Evolutionary conservation across 2,888 invertebrate species (phyloP).

Genomic region (Andricus quercusramuli): DNA sequence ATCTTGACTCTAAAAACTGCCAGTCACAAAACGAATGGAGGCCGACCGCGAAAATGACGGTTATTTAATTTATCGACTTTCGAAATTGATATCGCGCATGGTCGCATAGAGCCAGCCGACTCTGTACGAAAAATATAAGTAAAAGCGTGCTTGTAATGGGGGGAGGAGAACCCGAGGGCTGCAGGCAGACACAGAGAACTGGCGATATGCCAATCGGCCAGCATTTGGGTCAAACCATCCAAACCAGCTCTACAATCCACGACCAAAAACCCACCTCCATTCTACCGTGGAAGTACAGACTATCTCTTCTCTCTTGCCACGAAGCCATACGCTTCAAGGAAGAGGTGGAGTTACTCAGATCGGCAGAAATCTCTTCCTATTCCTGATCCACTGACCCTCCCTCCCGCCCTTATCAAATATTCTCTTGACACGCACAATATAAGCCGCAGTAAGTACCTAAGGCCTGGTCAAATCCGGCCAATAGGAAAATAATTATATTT

Average conservation of each 20-base stretch:
- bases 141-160: conserved; percentile 32
- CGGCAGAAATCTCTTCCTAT: conserved; percentile 2
- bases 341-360: neutral
- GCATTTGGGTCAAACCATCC: conserved; percentile 70
- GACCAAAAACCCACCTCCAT: conserved; percentile 21
- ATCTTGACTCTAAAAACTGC: conserved; percentile 5
- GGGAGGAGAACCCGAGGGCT: conserved; percentile 52
- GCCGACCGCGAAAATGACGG: conserved; percentile 48
- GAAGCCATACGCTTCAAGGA: conserved; percentile 13
- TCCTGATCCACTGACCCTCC: neutral
- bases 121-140: conserved; percentile 39
- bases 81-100: conserved; percentile 64
- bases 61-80: conserved; percentile 66
- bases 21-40: conserved; percentile 38
- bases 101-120: conserved; percentile 46
- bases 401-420: neutral
- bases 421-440: neutral
- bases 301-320: conserved; percentile 23
- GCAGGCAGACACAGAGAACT: conserved; percentile 64
- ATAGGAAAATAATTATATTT: neutral
- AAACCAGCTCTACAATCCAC: conserved; percentile 21
- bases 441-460: neutral
- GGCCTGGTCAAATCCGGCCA: neutral
- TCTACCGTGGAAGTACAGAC: conserved; percentile 14
- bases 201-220: conserved; percentile 70